Conservation (phyloP, 2,888 invertebrate genomes). For the Maniola hyperantus region DNA sequence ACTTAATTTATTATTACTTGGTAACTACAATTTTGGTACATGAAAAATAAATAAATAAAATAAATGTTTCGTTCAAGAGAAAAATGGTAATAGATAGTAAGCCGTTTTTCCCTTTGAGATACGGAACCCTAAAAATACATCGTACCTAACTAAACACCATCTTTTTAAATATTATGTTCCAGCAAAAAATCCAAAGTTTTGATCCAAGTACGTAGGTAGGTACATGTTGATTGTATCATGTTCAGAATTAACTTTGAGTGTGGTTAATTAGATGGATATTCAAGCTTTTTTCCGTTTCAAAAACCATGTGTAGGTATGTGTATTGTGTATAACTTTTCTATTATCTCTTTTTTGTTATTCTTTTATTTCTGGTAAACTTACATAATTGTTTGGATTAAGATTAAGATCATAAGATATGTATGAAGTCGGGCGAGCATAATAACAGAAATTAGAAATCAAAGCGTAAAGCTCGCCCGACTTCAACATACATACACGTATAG, state of each 20-base stretch:
- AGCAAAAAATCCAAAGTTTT: constrained; percentile 16
- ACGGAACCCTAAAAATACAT: constrained; percentile 3
- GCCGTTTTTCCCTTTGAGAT: background rate
- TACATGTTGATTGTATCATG: constrained; percentile 14
- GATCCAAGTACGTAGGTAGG: constrained; percentile 7
- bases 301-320: background rate
- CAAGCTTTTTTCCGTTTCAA: constrained; percentile 13
- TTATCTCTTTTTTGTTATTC: constrained; percentile 3
- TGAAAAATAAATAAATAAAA: no score
- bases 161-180: constrained; percentile 20
- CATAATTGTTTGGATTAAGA: background rate
- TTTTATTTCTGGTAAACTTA: background rate
- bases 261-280: constrained; percentile 21
- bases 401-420: no score
- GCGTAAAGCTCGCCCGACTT: no score
- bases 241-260: constrained; percentile 22
- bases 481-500: no score
- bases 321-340: constrained; percentile 1
- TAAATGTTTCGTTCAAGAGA: no score
- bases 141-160: constrained; percentile 16
- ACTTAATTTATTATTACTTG: no score
- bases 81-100: background rate
- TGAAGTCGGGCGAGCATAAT: no score
- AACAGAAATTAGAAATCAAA: no score
- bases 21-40: no score